Conservation (phyloP, 2,888 invertebrate species). For the Eupithecia centaureata region DNA sequence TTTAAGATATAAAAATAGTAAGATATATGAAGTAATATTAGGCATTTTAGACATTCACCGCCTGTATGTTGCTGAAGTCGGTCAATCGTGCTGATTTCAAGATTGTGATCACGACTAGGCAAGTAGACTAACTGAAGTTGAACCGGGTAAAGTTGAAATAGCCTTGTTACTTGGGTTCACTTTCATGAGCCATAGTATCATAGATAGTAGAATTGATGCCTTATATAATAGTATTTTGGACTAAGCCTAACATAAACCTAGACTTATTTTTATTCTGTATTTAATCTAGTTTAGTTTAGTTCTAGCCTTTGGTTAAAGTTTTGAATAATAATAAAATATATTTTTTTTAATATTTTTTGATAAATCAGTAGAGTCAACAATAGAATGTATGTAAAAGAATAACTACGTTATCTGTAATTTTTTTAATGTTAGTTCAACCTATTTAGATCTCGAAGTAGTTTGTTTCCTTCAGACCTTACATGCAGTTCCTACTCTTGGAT, state of each 20-base stretch:
- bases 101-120: slow-evolving; percentile 24
- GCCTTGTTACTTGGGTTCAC: not conserved
- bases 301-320: too few species aligned
- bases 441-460: too few species aligned
- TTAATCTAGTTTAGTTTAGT: not conserved
- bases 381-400: not conserved
- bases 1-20: too few species aligned
- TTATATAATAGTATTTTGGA: not conserved
- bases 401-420: too few species aligned
- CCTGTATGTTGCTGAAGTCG: slow-evolving; percentile 16
- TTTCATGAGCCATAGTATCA: not conserved
- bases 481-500: too few species aligned
- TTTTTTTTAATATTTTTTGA: not conserved
- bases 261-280: not conserved
- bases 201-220: not conserved
- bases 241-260: not conserved
- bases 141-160: not conserved
- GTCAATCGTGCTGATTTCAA: slow-evolving; percentile 30
- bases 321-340: too few species aligned
- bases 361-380: not conserved
- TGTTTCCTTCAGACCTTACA: too few species aligned
- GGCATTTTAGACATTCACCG: slow-evolving; percentile 22
- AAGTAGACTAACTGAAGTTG: not conserved
- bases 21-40: slow-evolving; percentile 27
- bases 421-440: too few species aligned